Conservation (phyloP, 2,797 vertebrate species). For the Clarias fuscus region DNA sequence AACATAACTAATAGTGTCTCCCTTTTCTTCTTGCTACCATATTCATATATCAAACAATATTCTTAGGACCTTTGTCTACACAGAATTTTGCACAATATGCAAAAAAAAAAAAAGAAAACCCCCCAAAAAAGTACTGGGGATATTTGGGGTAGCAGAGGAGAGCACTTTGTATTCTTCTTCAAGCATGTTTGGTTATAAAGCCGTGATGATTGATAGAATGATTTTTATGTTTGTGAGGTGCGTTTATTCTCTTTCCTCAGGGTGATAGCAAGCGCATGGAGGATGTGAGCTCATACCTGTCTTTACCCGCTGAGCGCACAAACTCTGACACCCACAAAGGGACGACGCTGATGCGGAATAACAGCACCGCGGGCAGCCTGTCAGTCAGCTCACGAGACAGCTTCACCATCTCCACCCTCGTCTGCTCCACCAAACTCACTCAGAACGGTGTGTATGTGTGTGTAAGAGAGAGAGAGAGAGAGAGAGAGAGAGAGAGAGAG, state of each 20-base stretch:
- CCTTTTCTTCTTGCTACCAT: too few species aligned
- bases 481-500: not conserved
- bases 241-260: constrained; percentile 65
- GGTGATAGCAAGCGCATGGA: constrained; percentile 99
- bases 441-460: constrained; percentile 84
- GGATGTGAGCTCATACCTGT: constrained; percentile 85
- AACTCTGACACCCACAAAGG: constrained; percentile 78
- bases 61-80: too few species aligned
- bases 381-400: constrained; percentile 89
- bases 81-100: too few species aligned
- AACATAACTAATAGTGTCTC: too few species aligned
- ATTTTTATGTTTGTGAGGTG: not conserved
- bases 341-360: constrained; percentile 76
- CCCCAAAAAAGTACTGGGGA: not conserved
- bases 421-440: constrained; percentile 97
- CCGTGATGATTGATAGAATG: not conserved
- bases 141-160: not conserved
- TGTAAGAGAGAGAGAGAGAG: not conserved
- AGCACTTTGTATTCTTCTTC: not conserved
- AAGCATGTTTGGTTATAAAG: not conserved
- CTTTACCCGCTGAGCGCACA: constrained; percentile 81
- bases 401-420: constrained; percentile 89
- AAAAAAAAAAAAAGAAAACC: too few species aligned
- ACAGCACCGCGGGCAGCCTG: constrained; percentile 82
- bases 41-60: too few species aligned